These are phyloP conservation scores for Pipistrellus pipistrellus DNA, from an alignment of 2,797 vertebrate genomes.

Conservation along the genomic window DNA sequence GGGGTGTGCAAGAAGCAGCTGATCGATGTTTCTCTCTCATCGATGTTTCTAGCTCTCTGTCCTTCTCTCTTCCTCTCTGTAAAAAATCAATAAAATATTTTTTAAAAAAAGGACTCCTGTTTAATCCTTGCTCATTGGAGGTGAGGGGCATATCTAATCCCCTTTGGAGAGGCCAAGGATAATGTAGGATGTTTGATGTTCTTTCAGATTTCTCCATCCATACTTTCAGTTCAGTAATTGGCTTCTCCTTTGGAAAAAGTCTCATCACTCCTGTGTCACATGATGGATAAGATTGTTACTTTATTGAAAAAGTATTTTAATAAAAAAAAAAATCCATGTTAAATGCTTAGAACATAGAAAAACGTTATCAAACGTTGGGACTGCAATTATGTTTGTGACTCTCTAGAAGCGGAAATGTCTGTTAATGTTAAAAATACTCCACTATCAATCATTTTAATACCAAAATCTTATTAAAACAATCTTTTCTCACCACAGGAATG, in stretches of 20 bases:
- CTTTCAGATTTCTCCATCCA: not conserved
- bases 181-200: not conserved
- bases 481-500: slow-evolving; percentile 85
- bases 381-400: slow-evolving; percentile 70
- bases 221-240: not conserved
- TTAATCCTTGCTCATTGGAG: not conserved
- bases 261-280: not conserved
- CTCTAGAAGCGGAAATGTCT: slow-evolving; percentile 79
- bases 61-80: too few species aligned
- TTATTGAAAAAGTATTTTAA: slow-evolving; percentile 63
- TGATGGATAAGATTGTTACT: slow-evolving; percentile 3
- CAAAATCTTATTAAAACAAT: slow-evolving; percentile 87
- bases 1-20: too few species aligned
- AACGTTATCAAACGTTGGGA: slow-evolving; percentile 62
- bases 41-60: too few species aligned
- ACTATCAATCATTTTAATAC: slow-evolving; percentile 84
- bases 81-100: too few species aligned
- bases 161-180: not conserved
- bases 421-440: slow-evolving; percentile 80
- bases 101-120: not conserved
- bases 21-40: too few species aligned
- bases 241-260: slow-evolving; percentile 28
- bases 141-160: not conserved
- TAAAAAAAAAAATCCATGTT: not conserved
- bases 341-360: slow-evolving; percentile 62